Base-by-base conservation (phyloP, 2,888 invertebrate species). In the Pandemis cinnamomeana region DNA sequence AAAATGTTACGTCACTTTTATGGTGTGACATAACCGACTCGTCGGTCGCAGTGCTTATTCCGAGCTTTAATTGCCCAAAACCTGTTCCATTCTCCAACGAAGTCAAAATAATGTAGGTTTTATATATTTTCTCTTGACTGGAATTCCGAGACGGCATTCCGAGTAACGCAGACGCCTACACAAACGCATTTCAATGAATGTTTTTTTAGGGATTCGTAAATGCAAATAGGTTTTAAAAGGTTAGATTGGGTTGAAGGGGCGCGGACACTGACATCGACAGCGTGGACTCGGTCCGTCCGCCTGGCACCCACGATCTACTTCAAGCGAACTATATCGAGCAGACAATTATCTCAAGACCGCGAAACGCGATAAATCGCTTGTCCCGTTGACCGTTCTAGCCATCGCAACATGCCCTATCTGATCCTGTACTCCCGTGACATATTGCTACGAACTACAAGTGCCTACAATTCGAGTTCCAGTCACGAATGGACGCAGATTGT, bases 271-370 rank as follows among this genome's bases (percentile, higher is more conserved):
- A 82, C 83, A 82, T 80, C 82, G 82, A 82, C 83, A 82, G 81
- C 83, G 82, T 82, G 83, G 79, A 80, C 78, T 75, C 79, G 76
- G 76, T 71, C 77, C 82, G 79, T 77, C 78, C 73, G 76, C 75
- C 72, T 75, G 76, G 86, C 84, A 84, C 89, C 87, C 90, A 90
- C 90, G 90, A 85, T 87, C 87, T 79, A 84, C 83, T 85, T 82
- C 80, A 78, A 61, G 55, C 61, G 44, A 66, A 81, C 81, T 83
- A 83, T 86, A 88, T 87, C 84, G 80, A 81, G 80, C 83, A 85
- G 87, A 89, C 88, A 89, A 90, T 89, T 89, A 90, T 89, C 83
- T 79, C 71, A 74, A 67, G 77, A 80, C 78, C 76, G 75, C 64
- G 78, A 80, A 75, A 72, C 68, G 83, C 87, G 86, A 91, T 91